Conservation (phyloP, 2,888 invertebrate genomes). For the Ischnura elegans region DNA sequence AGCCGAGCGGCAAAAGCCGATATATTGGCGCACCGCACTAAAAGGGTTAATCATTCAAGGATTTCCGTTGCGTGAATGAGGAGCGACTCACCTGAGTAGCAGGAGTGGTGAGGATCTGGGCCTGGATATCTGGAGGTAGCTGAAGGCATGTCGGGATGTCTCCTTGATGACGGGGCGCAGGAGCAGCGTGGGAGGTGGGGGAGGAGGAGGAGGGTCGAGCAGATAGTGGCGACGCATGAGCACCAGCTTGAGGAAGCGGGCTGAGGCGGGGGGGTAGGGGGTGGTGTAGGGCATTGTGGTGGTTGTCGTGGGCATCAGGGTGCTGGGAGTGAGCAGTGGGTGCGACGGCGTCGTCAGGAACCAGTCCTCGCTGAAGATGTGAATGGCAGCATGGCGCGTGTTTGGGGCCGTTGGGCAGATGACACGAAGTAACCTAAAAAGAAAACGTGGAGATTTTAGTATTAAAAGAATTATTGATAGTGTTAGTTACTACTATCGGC, state of each 20-base stretch:
- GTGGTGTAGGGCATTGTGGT: constrained; percentile 61
- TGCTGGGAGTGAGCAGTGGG: constrained; percentile 68
- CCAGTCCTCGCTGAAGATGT: constrained; percentile 91
- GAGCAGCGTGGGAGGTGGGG: constrained; percentile 73
- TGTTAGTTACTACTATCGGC: too few relatives aligned
- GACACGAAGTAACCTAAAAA: constrained; percentile 82
- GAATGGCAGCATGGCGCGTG: constrained; percentile 84
- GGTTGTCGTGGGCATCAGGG: constrained; percentile 37
- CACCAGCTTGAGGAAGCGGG: constrained; percentile 46
- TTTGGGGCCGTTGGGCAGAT: constrained; percentile 87
- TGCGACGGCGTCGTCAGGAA: constrained; percentile 74
- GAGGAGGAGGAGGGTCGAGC: constrained; percentile 69
- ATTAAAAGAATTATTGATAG: too few relatives aligned
- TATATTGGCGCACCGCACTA: too few relatives aligned
- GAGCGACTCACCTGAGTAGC: constrained; percentile 76
- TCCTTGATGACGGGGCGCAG: constrained; percentile 81
- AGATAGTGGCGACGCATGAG: constrained; percentile 57
- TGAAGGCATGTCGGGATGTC: constrained; percentile 87
- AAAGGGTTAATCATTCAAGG: too few relatives aligned
- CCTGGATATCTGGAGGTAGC: constrained; percentile 87
- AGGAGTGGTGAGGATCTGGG: constrained; percentile 83
- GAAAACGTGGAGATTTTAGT: too few relatives aligned
- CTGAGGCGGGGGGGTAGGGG: constrained; percentile 32
- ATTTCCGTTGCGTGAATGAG: too few relatives aligned
- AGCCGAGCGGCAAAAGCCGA: too few relatives aligned